Evolutionary conservation across 23 tunicate genomes (phyloP).

Genomic region (Halocynthia roretzi): DNA sequence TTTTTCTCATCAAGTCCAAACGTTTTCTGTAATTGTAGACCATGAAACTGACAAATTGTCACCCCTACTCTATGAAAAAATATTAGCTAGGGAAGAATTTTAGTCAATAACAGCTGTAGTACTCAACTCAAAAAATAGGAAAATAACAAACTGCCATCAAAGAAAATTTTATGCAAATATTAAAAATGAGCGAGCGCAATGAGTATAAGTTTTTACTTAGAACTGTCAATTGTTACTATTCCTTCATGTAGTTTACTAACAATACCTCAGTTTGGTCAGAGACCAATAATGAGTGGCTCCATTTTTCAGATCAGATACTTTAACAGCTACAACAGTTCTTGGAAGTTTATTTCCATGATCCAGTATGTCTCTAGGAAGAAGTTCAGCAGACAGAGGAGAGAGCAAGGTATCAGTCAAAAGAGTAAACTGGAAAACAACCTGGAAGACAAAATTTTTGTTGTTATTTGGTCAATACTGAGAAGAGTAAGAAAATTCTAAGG

Average conservation of each 20-base stretch:
- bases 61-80: not conserved
- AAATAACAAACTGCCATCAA: no score
- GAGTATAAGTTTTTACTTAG: no score
- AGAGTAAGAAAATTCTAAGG: not conserved
- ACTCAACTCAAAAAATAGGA: no score
- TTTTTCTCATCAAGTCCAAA: slow-evolving; percentile 85
- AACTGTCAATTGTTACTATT: no score
- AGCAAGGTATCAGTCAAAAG: slow-evolving; percentile 76
- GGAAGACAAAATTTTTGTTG: not conserved
- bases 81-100: not conserved
- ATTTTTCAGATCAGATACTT: slow-evolving; percentile 76
- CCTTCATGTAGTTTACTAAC: not conserved
- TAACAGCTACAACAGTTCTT: slow-evolving; percentile 77
- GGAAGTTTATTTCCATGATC: slow-evolving; percentile 22
- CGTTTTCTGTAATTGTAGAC: slow-evolving; percentile 38
- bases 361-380: slow-evolving; percentile 32
- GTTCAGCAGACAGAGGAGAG: slow-evolving; percentile 75
- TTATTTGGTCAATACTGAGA: not conserved
- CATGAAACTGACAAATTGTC: not conserved
- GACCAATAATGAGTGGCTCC: slow-evolving; percentile 93
- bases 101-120: no score
- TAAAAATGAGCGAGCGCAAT: no score
- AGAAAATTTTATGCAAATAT: no score
- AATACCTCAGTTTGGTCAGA: slow-evolving; percentile 59
- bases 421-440: slow-evolving; percentile 90